Evolutionary conservation across 2,113 vertebrate species (phyloP), one percentile per base, ranked within the genome.

Genomic region (Peromyscus leucopus): DNA sequence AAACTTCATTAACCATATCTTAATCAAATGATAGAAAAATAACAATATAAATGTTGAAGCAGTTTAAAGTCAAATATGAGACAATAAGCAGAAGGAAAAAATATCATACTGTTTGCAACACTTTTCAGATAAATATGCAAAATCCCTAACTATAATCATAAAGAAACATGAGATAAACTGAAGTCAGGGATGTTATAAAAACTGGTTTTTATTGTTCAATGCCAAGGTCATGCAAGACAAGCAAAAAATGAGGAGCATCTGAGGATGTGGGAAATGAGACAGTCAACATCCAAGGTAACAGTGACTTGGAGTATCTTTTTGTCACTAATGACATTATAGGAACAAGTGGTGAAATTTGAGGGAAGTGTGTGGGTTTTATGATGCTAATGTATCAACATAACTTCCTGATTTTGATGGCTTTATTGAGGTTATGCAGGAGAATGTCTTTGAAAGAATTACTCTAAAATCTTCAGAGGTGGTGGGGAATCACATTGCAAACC

Each of bases 321-420:
- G 26, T 85, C 88, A 89, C 89, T 89, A 86, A 95, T 94, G 85
- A 94, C 93, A 63, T 92, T 93, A 75, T 84, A 42, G 63, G 78
- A 94, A 91, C 51, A 94, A 80, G 13, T 92, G 69, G 59, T 48
- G 39, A 88, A 95, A 93, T 59, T 74, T 83, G 33, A 89, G 51
- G 51, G 79, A 93, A 89, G 92, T 82, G 59, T 80, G 51, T 94
- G 59, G n/a, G 74, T 97, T 97, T 96, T 93, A 96, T 93, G 86
- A 92, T 89, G 71, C 48, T 91, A 93, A 94, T 75, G 42, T 78
- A 89, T 96, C 80, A 89, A 72, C 83, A 63, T 86, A 94, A 83
- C 96, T 96, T 91, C 72, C 89, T 93, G 85, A 76, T 96, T 95
- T 89, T 96, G 95, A 95, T 94, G n/a, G 26, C 69, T 97, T 97